These are phyloP conservation scores for Fopius arisanus DNA, from an alignment of 1,140 invertebrate species.

Conservation along the genomic window DNA sequence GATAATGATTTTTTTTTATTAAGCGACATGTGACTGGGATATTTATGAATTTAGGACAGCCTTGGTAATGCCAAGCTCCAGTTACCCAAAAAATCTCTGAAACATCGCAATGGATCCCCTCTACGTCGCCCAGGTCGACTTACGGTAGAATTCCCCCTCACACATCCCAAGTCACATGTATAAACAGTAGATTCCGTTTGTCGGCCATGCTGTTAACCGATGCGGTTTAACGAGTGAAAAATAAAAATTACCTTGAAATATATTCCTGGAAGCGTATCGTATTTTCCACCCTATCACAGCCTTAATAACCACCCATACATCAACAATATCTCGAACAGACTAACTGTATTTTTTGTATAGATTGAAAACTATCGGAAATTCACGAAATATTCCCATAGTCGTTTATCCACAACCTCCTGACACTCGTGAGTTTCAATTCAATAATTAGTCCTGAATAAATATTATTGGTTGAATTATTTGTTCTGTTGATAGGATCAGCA, in stretches of 20 bases:
- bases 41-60: too few species aligned
- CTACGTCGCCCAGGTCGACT: background rate
- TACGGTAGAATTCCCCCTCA: background rate
- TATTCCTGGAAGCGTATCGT: background rate
- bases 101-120: background rate
- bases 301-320: background rate
- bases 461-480: too few species aligned
- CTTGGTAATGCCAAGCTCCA: too few species aligned
- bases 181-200: background rate
- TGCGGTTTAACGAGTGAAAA: background rate
- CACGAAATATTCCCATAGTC: slow-evolving; percentile 50
- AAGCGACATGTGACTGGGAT: too few species aligned
- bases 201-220: background rate
- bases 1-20: too few species aligned
- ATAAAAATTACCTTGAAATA: background rate
- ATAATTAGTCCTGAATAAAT: background rate
- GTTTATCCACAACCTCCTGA: slow-evolving; percentile 16
- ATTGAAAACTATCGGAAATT: slow-evolving; percentile 54
- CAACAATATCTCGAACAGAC: background rate
- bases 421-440: background rate
- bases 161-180: background rate
- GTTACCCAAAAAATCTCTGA: too few species aligned
- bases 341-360: slow-evolving; percentile 54
- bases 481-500: too few species aligned
- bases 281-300: background rate